Percentiles rank a stretch among this genome's conserved stretches.
These are phyloP conservation scores for Iguana delicatissima DNA, from an alignment of 2,797 vertebrate genomes.

Conservation along the genomic window DNA sequence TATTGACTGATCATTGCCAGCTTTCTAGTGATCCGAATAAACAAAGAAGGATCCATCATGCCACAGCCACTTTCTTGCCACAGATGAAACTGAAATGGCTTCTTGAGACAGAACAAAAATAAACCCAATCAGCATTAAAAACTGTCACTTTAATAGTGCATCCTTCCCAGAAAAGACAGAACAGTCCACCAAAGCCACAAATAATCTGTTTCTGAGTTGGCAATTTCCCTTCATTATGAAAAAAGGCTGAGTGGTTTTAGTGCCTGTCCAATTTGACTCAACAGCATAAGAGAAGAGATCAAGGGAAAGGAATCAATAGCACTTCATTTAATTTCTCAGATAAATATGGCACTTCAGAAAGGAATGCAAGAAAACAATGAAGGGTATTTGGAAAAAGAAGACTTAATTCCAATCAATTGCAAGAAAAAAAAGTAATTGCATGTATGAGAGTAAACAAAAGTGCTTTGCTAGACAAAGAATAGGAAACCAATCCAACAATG, in stretches of 20 bases:
- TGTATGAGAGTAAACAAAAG: slow-evolving; percentile 15
- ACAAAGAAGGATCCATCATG: not conserved
- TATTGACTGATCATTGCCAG: not conserved
- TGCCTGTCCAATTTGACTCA: not conserved
- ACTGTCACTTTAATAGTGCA: slow-evolving; percentile 19
- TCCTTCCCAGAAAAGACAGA: not conserved
- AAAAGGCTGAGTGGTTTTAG: not conserved
- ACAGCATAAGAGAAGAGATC: not conserved
- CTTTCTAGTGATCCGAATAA: slow-evolving; percentile 13
- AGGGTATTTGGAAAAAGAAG: slow-evolving; percentile 3
- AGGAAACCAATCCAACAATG: slow-evolving; percentile 9
- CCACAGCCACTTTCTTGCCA: slow-evolving; percentile 30
- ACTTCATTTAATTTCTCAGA: slow-evolving; percentile 34
- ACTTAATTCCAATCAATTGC: slow-evolving; percentile 2
- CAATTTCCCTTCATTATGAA: not conserved
- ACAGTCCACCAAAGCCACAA: not conserved
- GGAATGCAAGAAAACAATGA: not conserved
- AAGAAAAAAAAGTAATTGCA: slow-evolving; percentile 5
- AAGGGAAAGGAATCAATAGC: slow-evolving; percentile 1
- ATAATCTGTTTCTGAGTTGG: slow-evolving; percentile 24
- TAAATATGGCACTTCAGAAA: slow-evolving; percentile 16
- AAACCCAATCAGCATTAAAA: slow-evolving; percentile 16
- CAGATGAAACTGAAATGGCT: slow-evolving; percentile 25
- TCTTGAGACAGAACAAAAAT: not conserved
- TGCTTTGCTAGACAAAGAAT: not conserved